A percentile compares a stretch with the other conserved stretches of the same genome.
Conservation (phyloP, 1,140 invertebrate genomes). For the Asbolus verrucosus region DNA sequence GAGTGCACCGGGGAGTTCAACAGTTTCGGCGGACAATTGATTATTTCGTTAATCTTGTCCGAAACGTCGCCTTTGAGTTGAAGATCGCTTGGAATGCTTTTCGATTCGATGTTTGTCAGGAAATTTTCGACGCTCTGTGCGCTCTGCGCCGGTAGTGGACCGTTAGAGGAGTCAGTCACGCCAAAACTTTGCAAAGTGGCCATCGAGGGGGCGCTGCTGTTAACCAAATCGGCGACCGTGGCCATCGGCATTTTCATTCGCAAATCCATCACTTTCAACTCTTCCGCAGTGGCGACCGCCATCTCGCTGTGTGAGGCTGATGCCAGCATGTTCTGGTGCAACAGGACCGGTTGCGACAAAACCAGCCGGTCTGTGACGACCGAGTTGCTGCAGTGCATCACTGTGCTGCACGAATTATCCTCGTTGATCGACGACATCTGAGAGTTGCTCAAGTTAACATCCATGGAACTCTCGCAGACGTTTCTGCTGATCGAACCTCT, state of each 20-base stretch:
- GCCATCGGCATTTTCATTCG: constrained; percentile 63
- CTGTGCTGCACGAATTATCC: constrained; percentile 47
- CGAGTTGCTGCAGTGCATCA: constrained; percentile 45
- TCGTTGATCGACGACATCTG: constrained; percentile 50
- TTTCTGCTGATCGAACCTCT: constrained; percentile 49
- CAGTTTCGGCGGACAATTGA: background rate
- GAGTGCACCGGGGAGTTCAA: background rate
- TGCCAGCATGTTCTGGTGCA: constrained; percentile 24
- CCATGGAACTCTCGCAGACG: constrained; percentile 53
- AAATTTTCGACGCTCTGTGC: constrained; percentile 72
- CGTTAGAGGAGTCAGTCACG: constrained; percentile 57
- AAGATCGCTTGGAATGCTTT: constrained; percentile 37
- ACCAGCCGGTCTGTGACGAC: constrained; percentile 46
- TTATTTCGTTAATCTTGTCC: constrained; percentile 29
- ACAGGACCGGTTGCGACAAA: constrained; percentile 20
- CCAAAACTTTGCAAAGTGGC: constrained; percentile 66
- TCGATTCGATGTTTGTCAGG: constrained; percentile 67
- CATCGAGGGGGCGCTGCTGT: constrained; percentile 66
- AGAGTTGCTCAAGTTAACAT: constrained; percentile 49
- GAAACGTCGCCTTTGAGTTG: constrained; percentile 30
- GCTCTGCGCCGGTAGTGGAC: constrained; percentile 68
- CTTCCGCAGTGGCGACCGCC: constrained; percentile 29
- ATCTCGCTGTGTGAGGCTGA: background rate
- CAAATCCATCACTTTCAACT: constrained; percentile 64
- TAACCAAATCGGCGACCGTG: constrained; percentile 64